Conservation (phyloP, 2,113 vertebrate genomes). For the Clarias batrachus region DNA sequence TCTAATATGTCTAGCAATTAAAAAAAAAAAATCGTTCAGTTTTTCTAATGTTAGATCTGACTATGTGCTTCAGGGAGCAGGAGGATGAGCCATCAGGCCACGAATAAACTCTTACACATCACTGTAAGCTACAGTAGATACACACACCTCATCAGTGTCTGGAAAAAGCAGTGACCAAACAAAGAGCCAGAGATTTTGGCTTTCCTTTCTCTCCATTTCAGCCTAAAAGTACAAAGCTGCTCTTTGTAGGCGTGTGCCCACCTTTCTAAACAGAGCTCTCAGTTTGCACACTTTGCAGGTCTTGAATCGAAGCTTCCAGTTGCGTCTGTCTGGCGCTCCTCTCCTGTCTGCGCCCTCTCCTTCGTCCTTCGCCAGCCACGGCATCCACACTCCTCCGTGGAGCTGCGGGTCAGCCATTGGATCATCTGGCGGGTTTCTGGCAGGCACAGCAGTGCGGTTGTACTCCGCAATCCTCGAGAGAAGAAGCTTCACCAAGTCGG, state of each 20-base stretch:
- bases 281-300: conserved; percentile 69
- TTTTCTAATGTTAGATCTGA: conserved; percentile 48
- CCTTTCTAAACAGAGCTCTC: conserved; percentile 69
- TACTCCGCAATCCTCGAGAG: conserved; percentile 80
- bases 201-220: not conserved
- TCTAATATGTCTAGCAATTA: not conserved
- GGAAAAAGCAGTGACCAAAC: not conserved
- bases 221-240: conserved; percentile 58
- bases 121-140: conserved; percentile 9
- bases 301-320: conserved; percentile 54
- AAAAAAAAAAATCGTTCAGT: not conserved
- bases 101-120: conserved; percentile 44
- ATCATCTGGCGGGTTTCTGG: conserved; percentile 85
- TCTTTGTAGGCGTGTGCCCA: conserved; percentile 66
- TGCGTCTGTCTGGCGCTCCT: conserved; percentile 63
- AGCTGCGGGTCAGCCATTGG: conserved; percentile 86
- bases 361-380: conserved; percentile 80
- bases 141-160: conserved; percentile 24
- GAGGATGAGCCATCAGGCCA: conserved; percentile 51
- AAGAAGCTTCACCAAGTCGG: conserved; percentile 83
- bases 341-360: not conserved
- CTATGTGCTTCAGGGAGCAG: conserved; percentile 43
- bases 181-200: not conserved
- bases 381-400: conserved; percentile 87
- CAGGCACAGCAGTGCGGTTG: conserved; percentile 83